Percentiles rank a stretch among this genome's conserved stretches.
phyloP scores from a whole-genome alignment of 2,888 invertebrate genomes.

The Amblyjoppa proteus region DNA sequence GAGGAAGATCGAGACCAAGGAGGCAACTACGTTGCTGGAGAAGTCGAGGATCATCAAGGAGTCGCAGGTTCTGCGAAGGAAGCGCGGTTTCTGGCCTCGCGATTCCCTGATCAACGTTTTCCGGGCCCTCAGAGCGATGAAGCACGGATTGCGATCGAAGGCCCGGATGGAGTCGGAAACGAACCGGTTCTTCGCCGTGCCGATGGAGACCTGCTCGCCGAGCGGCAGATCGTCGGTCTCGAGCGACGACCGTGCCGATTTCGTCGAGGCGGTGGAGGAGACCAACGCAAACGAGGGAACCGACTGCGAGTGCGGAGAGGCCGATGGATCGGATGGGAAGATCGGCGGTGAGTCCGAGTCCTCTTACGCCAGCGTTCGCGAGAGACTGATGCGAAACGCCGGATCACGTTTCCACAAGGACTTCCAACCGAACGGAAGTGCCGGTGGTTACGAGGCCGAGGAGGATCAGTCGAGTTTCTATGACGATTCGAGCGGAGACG shows the following conservation, averaged over 20 bases:
- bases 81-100: conserved; percentile 56
- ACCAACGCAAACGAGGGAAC: conserved; percentile 41
- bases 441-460: conserved; percentile 30
- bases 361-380: conserved; percentile 62
- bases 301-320: not conserved
- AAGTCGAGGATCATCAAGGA: conserved; percentile 28
- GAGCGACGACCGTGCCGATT: conserved; percentile 56
- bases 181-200: conserved; percentile 57
- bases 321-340: conserved; percentile 13
- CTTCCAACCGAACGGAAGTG: conserved; percentile 33
- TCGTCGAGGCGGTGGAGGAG: conserved; percentile 1
- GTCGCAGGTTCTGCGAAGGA: conserved; percentile 12
- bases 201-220: conserved; percentile 53
- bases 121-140: conserved; percentile 66
- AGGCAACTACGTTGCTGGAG: not conserved
- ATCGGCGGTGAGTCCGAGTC: conserved; percentile 49
- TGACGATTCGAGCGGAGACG: conserved; percentile 57
- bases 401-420: conserved; percentile 41
- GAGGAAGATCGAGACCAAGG: not conserved
- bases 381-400: conserved; percentile 67
- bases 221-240: conserved; percentile 56
- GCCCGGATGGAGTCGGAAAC: conserved; percentile 55
- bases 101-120: conserved; percentile 62
- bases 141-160: conserved; percentile 36
- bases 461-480: conserved; percentile 44